A percentile compares a stretch with the other conserved stretches of the same genome.
These are phyloP conservation scores for Elmis aenea DNA, from an alignment of 2,888 invertebrate genomes.

Conservation along the genomic window DNA sequence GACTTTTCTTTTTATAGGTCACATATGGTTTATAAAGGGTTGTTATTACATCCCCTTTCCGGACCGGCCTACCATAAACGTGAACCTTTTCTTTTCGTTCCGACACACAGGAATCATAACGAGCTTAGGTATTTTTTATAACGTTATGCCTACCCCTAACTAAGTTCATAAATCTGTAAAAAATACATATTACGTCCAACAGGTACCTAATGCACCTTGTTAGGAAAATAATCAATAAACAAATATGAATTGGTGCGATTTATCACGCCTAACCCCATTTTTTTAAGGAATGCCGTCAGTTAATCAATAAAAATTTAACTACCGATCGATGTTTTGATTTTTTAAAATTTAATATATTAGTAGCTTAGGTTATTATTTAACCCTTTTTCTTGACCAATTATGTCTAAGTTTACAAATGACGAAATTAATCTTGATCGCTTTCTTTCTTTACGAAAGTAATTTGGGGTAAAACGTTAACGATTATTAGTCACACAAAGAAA, in stretches of 20 bases:
- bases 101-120: constrained; percentile 27
- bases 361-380: too few relatives aligned
- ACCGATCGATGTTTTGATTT: constrained; percentile 14
- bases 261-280: constrained; percentile 16
- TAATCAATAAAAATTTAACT: constrained; percentile 21
- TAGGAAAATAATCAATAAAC: constrained; percentile 9
- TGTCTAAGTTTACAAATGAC: too few relatives aligned
- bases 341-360: constrained; percentile 13
- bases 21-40: constrained; percentile 40
- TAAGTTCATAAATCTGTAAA: constrained; percentile 26
- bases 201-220: constrained; percentile 2
- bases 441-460: too few relatives aligned
- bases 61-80: constrained; percentile 30
- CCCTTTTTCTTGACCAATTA: too few relatives aligned
- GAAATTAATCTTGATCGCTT: too few relatives aligned
- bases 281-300: too few relatives aligned
- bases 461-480: too few relatives aligned
- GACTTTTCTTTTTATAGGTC: constrained; percentile 35
- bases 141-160: constrained; percentile 24
- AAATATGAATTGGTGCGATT: constrained; percentile 12
- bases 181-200: constrained; percentile 10
- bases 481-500: constrained; percentile 2
- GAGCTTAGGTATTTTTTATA: constrained; percentile 28
- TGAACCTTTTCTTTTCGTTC: constrained; percentile 33
- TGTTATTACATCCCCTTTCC: constrained; percentile 42